These are phyloP conservation scores for Laodelphax striatellus DNA, from an alignment of 1,140 invertebrate species.

Conservation along the genomic window DNA sequence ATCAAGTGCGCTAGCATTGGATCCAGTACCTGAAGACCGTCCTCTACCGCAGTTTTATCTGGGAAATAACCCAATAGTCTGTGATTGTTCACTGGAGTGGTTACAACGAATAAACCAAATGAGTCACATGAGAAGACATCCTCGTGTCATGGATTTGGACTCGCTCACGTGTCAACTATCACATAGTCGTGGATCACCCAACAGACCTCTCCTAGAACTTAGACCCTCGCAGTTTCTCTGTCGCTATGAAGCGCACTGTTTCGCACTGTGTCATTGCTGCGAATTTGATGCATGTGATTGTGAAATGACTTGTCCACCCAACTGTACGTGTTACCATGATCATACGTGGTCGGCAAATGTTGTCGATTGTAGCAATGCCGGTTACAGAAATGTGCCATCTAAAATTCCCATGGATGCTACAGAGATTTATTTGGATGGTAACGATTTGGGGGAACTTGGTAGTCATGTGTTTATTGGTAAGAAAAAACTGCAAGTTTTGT, in stretches of 20 bases:
- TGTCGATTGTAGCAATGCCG: slow-evolving; percentile 36
- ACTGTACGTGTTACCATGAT: slow-evolving; percentile 41
- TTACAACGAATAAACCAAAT: slow-evolving; percentile 63
- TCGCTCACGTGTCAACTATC: slow-evolving; percentile 29
- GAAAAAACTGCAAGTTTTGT: slow-evolving; percentile 38
- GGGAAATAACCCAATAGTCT: slow-evolving; percentile 68
- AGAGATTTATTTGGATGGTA: slow-evolving; percentile 42
- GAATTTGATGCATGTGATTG: slow-evolving; percentile 48
- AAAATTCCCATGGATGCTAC: slow-evolving; percentile 46
- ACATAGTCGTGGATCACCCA: slow-evolving; percentile 22
- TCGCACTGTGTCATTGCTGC: slow-evolving; percentile 46
- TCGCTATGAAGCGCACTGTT: slow-evolving; percentile 44
- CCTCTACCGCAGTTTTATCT: slow-evolving; percentile 65
- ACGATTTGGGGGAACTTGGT: slow-evolving; percentile 34
- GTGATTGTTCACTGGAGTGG: slow-evolving; percentile 80
- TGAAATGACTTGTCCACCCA: slow-evolving; percentile 41
- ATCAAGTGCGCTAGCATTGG: slow-evolving; percentile 53
- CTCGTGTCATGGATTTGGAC: slow-evolving; percentile 33
- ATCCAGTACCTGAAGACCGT: slow-evolving; percentile 46
- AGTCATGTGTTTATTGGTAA: slow-evolving; percentile 43
- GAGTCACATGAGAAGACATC: slow-evolving; percentile 40
- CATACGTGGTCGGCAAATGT: slow-evolving; percentile 40
- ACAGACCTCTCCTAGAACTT: slow-evolving; percentile 53
- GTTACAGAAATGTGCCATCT: slow-evolving; percentile 32
- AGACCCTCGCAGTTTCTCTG: slow-evolving; percentile 48